Percentiles rank a stretch among this genome's conserved stretches.
Evolutionary conservation across 2,797 vertebrate species (phyloP).

Genomic region (Acanthurus tractus): DNA sequence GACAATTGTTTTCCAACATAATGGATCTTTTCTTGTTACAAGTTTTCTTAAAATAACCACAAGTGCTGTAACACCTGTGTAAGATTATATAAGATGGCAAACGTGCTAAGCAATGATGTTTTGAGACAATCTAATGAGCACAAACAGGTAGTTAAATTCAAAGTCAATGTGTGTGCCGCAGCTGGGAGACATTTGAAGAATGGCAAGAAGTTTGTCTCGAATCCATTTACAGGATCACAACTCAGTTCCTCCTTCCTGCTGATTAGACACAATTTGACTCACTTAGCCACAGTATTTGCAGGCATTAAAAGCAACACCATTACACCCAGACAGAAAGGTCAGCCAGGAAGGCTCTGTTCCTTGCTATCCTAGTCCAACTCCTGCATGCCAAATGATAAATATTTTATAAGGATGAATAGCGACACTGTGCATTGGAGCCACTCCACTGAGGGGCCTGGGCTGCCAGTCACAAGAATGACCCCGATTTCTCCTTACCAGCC

Average conservation of each 20-base stretch:
- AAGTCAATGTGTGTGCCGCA: neutral
- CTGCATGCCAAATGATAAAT: slow-evolving; percentile 71
- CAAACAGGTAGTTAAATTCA: neutral
- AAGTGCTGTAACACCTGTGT: neutral
- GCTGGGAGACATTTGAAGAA: slow-evolving; percentile 29
- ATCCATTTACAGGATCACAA: slow-evolving; percentile 20
- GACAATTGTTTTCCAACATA: slow-evolving; percentile 5
- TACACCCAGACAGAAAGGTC: slow-evolving; percentile 61
- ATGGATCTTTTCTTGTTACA: neutral
- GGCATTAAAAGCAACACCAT: slow-evolving; percentile 32
- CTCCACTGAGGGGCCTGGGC: slow-evolving; percentile 48
- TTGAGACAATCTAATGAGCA: neutral
- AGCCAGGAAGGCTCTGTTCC: slow-evolving; percentile 50
- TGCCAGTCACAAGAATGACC: slow-evolving; percentile 67
- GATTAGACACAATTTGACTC: slow-evolving; percentile 46
- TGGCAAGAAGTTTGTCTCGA: neutral
- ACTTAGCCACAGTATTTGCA: slow-evolving; percentile 14
- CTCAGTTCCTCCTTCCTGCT: slow-evolving; percentile 14
- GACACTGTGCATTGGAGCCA: slow-evolving; percentile 72
- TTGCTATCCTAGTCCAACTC: slow-evolving; percentile 59
- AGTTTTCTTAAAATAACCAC: neutral
- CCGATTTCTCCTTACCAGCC: slow-evolving; percentile 45
- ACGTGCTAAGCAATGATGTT: neutral
- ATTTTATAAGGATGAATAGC: slow-evolving; percentile 77
- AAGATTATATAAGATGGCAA: neutral